These are phyloP conservation scores for Pyrocephalus nanus DNA, from an alignment of 2,797 vertebrate genomes.

Conservation along the genomic window DNA sequence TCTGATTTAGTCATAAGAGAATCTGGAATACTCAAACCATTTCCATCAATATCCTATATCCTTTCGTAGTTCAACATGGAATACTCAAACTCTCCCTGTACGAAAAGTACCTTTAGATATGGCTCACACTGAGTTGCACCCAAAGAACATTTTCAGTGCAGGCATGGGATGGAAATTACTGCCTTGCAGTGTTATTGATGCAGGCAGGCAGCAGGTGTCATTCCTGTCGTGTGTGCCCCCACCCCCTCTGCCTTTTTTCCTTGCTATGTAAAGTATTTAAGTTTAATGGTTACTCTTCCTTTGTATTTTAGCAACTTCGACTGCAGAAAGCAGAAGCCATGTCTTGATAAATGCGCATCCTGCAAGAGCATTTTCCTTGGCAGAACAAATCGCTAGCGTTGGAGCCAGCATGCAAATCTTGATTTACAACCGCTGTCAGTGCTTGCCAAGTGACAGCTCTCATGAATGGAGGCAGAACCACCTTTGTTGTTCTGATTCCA, in stretches of 20 bases:
- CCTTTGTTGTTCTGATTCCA: conserved; percentile 50
- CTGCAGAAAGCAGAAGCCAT: conserved; percentile 2
- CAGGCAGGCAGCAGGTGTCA: neutral
- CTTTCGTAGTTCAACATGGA: neutral
- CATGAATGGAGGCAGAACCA: conserved; percentile 31
- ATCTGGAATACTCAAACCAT: neutral
- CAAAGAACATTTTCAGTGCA: neutral
- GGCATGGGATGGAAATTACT: neutral
- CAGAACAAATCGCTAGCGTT: conserved; percentile 25
- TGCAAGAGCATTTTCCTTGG: conserved; percentile 11
- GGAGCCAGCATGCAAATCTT: conserved; percentile 58
- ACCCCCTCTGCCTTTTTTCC: neutral
- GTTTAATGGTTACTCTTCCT: conserved; percentile 8
- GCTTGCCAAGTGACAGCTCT: conserved; percentile 15
- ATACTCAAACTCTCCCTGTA: neutral
- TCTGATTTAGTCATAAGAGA: neutral
- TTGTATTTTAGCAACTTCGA: conserved; percentile 19
- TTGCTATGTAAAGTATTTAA: neutral
- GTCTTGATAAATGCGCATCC: conserved; percentile 32
- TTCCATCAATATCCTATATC: neutral
- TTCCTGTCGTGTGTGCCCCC: neutral
- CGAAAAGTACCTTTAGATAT: neutral
- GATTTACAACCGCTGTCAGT: conserved; percentile 64
- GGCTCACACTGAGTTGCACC: neutral
- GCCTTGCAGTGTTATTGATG: neutral